Evolutionary conservation across 92 coral and sea anemone species (phyloP).

Genomic region (Bergia puertoricense): DNA sequence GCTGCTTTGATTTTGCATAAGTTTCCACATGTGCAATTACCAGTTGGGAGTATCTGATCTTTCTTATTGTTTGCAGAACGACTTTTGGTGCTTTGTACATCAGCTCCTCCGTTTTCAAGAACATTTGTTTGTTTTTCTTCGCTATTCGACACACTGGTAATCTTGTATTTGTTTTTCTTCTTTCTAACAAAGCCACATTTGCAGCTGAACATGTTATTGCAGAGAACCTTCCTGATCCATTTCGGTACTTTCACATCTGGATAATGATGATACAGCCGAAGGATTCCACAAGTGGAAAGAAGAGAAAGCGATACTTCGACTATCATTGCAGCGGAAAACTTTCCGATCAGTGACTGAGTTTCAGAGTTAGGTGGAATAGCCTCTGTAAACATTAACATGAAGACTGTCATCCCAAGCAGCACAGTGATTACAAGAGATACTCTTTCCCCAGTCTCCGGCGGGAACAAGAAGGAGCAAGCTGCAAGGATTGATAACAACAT

Average conservation of each 20-base stretch:
- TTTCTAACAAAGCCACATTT: background rate
- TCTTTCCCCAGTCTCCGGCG: slow-evolving; percentile 96
- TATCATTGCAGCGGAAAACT: slow-evolving; percentile 80
- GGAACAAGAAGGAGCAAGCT: slow-evolving; percentile 76
- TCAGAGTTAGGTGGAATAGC: slow-evolving; percentile 90
- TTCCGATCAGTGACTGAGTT: slow-evolving; percentile 83
- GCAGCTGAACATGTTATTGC: slow-evolving; percentile 61
- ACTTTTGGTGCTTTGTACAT: background rate
- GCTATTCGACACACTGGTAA: background rate
- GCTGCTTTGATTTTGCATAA: background rate
- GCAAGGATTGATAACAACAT: slow-evolving; percentile 75
- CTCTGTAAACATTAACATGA: slow-evolving; percentile 86
- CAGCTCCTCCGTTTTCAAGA: background rate
- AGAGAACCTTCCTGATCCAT: slow-evolving; percentile 67
- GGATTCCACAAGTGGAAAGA: slow-evolving; percentile 71
- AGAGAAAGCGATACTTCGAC: slow-evolving; percentile 76
- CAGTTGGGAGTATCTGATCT: background rate
- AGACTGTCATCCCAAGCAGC: slow-evolving; percentile 87
- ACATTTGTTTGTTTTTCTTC: background rate
- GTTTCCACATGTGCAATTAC: background rate
- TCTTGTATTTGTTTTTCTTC: background rate
- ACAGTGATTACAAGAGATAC: slow-evolving; percentile 87
- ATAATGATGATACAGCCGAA: slow-evolving; percentile 73
- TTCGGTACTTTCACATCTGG: slow-evolving; percentile 74
- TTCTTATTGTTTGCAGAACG: background rate